Evolutionary conservation across 1,140 invertebrate genomes (phyloP).

Genomic region (Lamellibrachia luymesi): DNA sequence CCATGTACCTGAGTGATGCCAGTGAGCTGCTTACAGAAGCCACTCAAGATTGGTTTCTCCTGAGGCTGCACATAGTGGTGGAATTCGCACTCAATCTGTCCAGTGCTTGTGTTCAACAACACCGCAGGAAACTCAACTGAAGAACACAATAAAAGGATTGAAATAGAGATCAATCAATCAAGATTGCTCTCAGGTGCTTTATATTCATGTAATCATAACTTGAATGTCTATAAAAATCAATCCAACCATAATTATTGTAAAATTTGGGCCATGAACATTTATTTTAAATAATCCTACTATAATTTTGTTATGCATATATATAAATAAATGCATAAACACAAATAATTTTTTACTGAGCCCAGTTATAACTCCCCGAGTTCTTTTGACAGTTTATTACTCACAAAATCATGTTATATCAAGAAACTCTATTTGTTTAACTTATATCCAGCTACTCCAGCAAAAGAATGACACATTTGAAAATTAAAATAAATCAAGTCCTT

Average conservation of each 20-base stretch:
- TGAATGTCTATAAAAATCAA: not conserved
- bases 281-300: too few species aligned
- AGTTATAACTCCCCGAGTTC: too few species aligned
- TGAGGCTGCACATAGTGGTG: conserved; percentile 52
- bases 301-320: too few species aligned
- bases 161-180: too few species aligned
- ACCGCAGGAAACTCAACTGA: conserved; percentile 56
- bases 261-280: too few species aligned
- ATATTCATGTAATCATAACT: too few species aligned
- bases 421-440: not conserved
- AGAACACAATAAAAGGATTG: conserved; percentile 16
- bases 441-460: not conserved
- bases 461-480: not conserved
- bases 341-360: too few species aligned
- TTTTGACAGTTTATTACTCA: too few species aligned
- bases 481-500: not conserved
- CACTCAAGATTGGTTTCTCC: conserved; percentile 49
- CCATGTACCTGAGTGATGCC: conserved; percentile 51
- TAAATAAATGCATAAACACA: not conserved
- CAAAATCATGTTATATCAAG: not conserved
- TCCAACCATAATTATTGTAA: too few species aligned
- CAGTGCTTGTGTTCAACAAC: conserved; percentile 45
- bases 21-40: conserved; percentile 51
- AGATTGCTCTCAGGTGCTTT: too few species aligned
- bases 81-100: conserved; percentile 49